Conservation (phyloP, 2,113 vertebrate species). For the Mohoua ochrocephala region DNA sequence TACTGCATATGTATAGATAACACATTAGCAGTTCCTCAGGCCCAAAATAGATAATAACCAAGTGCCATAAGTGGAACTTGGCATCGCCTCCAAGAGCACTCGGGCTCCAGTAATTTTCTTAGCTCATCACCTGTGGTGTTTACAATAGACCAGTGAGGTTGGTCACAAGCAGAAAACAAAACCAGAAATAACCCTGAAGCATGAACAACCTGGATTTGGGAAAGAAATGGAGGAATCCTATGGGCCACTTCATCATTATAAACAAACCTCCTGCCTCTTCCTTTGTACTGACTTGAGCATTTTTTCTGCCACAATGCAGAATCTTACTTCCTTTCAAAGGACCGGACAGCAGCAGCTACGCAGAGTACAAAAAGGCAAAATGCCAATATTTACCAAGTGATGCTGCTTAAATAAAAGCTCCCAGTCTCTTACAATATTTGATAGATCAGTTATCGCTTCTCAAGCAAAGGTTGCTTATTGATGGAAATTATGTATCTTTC, state of each 20-base stretch:
- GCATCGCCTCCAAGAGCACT: background rate
- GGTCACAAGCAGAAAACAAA: background rate
- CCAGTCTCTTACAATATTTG: background rate
- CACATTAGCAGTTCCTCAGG: background rate
- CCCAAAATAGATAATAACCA: constrained; percentile 1
- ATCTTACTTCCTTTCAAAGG: background rate
- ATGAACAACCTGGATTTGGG: background rate
- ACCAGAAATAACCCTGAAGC: background rate
- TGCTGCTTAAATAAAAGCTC: background rate
- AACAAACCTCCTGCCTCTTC: background rate
- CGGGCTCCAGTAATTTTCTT: background rate
- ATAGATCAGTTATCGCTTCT: background rate
- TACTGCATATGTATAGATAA: background rate
- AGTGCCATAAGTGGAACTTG: background rate
- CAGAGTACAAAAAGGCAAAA: background rate
- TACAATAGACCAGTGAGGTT: background rate
- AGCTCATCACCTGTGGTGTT: background rate
- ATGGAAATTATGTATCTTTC: background rate
- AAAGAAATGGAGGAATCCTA: background rate
- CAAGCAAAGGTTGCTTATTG: background rate
- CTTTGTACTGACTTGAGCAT: background rate
- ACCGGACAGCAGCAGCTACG: background rate
- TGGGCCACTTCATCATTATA: background rate
- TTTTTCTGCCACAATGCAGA: background rate
- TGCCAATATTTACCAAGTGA: background rate